Base-by-base conservation (phyloP, 2,797 vertebrate species). In the Sebastes elongatus region DNA sequence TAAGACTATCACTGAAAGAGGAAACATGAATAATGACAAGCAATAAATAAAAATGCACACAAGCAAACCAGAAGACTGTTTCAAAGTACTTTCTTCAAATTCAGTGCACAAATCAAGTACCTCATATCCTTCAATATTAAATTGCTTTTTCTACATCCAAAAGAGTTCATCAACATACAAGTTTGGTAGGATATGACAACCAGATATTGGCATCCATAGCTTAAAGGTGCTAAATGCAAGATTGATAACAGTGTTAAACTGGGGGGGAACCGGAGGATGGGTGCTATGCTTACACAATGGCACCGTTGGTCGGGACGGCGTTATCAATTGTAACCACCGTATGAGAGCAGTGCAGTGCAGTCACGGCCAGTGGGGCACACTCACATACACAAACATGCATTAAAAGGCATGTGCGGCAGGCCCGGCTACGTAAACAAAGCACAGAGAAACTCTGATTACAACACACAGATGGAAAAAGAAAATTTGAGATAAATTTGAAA, bases 221-320 rank as follows among this genome's bases (percentile, higher is more conserved):
- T 56, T 53, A 53, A 52, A 53, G 52, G 20, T 22, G 52, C 52
- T 53, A 22, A 53, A 53, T 53, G n/a, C 2, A 0, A 53, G 49
- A 53, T 53, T 53, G 46, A 27, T 27, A 27, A 27, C 25, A 27
- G 4, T 27, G 25, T 27, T 27, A 27, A 27, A 27, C 25, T 27
- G 25, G 25, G 25, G 25, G 25, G 25, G 25, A 27, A 49, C 46
- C 46, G 7, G 46, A 49, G 46, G 18, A 49, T 49, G 18, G 46
- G 46, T 42, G 38, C 38, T 14, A 42, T 0, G 13, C 38, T 49
- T 49, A 13, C 46, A 49, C 6, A 49, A 46, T 0, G 16, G 14
- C 16, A 46, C 14, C 0, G 42, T 52, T 22, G 20, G 20, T 53
- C 8, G 0, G 46, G 46, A 49, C 0, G 7, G 18, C 18, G 0